phyloP scores from a whole-genome alignment of 2,113 vertebrate species.

The Bufo bufo region DNA sequence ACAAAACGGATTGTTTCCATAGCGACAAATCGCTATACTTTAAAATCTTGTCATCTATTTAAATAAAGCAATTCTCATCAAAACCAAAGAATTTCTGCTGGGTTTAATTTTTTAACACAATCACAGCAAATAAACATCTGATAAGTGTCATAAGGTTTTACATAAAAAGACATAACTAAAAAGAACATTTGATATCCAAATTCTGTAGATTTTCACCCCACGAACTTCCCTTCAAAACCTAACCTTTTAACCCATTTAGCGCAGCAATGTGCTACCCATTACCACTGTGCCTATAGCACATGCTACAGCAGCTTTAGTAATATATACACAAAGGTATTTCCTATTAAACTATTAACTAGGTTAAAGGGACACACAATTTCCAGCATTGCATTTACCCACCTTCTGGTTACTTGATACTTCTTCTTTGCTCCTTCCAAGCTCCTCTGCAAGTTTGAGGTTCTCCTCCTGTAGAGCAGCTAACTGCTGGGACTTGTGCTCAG shows the following conservation, averaged over 20 bases:
- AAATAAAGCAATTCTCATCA: background rate
- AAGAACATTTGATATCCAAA: background rate
- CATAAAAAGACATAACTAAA: background rate
- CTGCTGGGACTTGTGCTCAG: slow-evolving; percentile 79
- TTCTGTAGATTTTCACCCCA: background rate
- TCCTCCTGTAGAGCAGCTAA: slow-evolving; percentile 84
- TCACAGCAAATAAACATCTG: background rate
- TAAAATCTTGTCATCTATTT: background rate
- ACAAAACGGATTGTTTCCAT: slow-evolving; percentile 60
- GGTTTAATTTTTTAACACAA: background rate
- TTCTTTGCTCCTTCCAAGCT: slow-evolving; percentile 80
- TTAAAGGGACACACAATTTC: background rate
- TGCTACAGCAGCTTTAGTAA: background rate
- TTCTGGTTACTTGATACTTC: slow-evolving; percentile 79
- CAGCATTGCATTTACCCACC: slow-evolving; percentile 69
- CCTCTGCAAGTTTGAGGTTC: slow-evolving; percentile 82
- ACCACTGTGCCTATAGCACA: background rate
- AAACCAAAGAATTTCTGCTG: background rate
- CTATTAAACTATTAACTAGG: background rate
- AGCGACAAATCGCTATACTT: slow-evolving; percentile 63
- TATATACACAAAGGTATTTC: background rate
- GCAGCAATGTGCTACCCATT: background rate
- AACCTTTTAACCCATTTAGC: background rate
- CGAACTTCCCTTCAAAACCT: no score
- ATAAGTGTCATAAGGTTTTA: background rate